Base-by-base conservation (phyloP, 2,797 vertebrate genomes). In the Sebastes flavidus region DNA sequence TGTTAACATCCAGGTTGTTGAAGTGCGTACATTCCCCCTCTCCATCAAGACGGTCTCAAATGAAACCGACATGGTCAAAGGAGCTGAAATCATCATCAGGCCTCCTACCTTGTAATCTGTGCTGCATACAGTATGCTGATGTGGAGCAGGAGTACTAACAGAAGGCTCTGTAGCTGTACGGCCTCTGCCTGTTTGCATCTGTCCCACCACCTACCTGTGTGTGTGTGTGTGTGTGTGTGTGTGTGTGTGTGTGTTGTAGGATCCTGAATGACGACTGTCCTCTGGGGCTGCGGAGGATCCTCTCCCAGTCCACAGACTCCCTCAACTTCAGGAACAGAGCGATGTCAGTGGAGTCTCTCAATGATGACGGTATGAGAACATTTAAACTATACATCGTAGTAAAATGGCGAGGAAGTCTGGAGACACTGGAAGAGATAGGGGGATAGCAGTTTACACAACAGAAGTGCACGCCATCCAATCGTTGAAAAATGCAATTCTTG, bases 261-360 rank as follows among this genome's bases (percentile, higher is more conserved):
- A 96, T 93, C 3, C 94, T 98, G 87, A 97, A 95, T 2, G 97
- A 98, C 11, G 97, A 98, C 67, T 96, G 96, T 8, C 95, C 97
- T 0, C 87, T 98, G 93, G 97, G 97, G 13, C 95, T 99, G 65
- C 97, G 97, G 30, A 94, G 97, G 66, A 99, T 98, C 81, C 95
- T 99, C 18, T 98, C 97, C 42, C 98, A 99, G 86, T 98, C 97
- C 87, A 98, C 98, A 1, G 98, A 98, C 55, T 98, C 98, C 0
- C 96, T 99, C 46, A 98, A 97, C 92, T 94, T 97, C 95, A 96
- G 96, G 81, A 97, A 95, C 94, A 95, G 97, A 38, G 95, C 97
- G 0, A 92, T 97, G 54, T 98, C 97, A 0, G 95, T 98, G 90
- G 98, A 98, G 87, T 99, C 97, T 0, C 95, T 99, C 59, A 97